Base-by-base conservation (phyloP, 2,113 vertebrate species). In the Ageneiosus marmoratus region DNA sequence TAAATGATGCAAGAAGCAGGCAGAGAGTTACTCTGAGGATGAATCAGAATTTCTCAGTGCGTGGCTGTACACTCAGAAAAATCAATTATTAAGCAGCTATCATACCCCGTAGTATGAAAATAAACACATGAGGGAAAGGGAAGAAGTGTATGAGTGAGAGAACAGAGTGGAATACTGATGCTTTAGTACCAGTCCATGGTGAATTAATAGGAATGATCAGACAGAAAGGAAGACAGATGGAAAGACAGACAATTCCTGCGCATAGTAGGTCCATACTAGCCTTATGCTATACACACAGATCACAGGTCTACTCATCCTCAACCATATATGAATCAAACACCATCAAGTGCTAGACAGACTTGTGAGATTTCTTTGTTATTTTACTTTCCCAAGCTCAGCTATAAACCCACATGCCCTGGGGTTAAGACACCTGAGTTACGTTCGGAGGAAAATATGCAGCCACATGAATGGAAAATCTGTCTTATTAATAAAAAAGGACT, bases 21-120 rank as follows among this genome's bases (percentile, higher is more conserved):
- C 89, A 92, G 91, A 87, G 91, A 89, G 90, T 91, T 92, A 93
- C 89, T 91, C 90, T 87, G 85, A 93, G 92, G 93, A 94, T 94
- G 93, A 95, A 95, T 94, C 93, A 94, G 94, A 94, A 94, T 94
- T 92, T 92, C 91, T 95, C 93, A 94, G 92, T 93, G 91, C 92
- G 91, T 87, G 91, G 90, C 90, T 92, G 93, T 92, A 94, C 91
- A 94, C 92, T 93, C 93, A 91, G 94, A 93, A 76, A 94, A 93
- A 94, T 94, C 82, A 94, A 95, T 95, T 94, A 95, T 94, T 94
- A 93, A 94, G 88, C 82, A 78, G 89, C 92, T 93, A 93, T 94
- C 93, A 94, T 94, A 91, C 89, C 92, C 90, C 90, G 93, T 92
- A 94, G 91, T 93, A 94, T 93, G 91, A 93, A 94, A 95, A 94